Conservation (phyloP, 1,140 invertebrate genomes). For the Papilio helenus region DNA sequence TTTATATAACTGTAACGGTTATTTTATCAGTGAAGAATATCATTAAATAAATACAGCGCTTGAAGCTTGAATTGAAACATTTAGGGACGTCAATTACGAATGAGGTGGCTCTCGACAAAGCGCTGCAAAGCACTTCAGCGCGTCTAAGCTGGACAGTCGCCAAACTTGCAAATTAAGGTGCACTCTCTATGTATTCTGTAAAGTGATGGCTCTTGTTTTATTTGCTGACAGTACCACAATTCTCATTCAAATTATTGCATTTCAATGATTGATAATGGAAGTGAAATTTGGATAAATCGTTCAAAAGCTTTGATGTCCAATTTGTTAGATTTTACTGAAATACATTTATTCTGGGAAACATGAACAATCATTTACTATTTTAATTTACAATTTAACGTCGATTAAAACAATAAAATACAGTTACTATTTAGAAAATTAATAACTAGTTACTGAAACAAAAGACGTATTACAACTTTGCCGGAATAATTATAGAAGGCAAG, state of each 20-base stretch:
- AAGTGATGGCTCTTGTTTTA: conserved; percentile 29
- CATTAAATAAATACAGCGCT: conserved; percentile 13
- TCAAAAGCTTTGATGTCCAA: background rate
- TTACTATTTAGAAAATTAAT: background rate
- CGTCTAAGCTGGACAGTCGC: conserved; percentile 32
- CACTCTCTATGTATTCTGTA: conserved; percentile 18
- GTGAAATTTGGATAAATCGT: background rate
- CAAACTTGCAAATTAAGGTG: conserved; percentile 37
- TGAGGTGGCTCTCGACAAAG: conserved; percentile 30
- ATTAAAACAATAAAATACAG: background rate
- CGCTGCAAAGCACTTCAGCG: conserved; percentile 27
- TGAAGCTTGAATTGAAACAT: conserved; percentile 18
- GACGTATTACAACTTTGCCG: background rate
- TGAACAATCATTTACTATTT: background rate
- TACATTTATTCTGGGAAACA: background rate
- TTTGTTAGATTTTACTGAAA: background rate
- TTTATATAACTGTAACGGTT: background rate
- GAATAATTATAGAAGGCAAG: conserved; percentile 5
- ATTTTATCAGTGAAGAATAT: background rate
- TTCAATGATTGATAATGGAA: background rate
- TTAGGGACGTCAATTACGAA: conserved; percentile 29
- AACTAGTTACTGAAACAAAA: background rate
- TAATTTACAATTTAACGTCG: background rate
- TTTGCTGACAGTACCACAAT: conserved; percentile 18
- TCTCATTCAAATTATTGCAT: background rate